Evolutionary conservation across 2,113 vertebrate genomes (phyloP).

Genomic region (Sylvietta virens): DNA sequence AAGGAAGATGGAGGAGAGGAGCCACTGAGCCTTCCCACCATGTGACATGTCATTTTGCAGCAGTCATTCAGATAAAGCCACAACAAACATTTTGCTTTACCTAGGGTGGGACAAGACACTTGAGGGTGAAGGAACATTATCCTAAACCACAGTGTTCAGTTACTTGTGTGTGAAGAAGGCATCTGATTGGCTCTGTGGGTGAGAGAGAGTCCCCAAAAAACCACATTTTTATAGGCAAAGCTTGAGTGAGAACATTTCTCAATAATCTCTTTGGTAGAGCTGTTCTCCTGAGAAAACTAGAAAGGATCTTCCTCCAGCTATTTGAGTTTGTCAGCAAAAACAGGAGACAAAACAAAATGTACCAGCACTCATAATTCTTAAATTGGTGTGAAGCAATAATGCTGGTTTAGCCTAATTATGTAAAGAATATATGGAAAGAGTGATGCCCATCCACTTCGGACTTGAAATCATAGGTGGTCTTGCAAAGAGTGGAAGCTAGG

Average conservation of each 20-base stretch:
- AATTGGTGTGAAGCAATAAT: constrained; percentile 37
- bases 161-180: neutral
- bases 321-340: constrained; percentile 14
- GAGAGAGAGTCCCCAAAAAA: neutral
- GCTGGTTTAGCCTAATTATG: neutral
- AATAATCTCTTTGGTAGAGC: neutral
- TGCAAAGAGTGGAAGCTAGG: neutral
- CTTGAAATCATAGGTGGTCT: neutral
- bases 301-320: constrained; percentile 9
- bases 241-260: constrained; percentile 37
- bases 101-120: neutral
- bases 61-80: neutral
- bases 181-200: neutral
- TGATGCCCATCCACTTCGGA: neutral
- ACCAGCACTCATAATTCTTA: neutral
- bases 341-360: constrained; percentile 39
- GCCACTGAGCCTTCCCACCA: neutral
- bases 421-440: constrained; percentile 40
- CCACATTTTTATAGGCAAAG: neutral
- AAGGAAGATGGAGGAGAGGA: neutral
- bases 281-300: constrained; percentile 24
- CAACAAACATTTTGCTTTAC: neutral
- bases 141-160: neutral
- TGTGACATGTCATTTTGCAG: neutral
- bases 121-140: neutral